These are phyloP conservation scores for Rallus crepitans DNA, from an alignment of 2,797 vertebrate genomes.

Conservation along the genomic window DNA sequence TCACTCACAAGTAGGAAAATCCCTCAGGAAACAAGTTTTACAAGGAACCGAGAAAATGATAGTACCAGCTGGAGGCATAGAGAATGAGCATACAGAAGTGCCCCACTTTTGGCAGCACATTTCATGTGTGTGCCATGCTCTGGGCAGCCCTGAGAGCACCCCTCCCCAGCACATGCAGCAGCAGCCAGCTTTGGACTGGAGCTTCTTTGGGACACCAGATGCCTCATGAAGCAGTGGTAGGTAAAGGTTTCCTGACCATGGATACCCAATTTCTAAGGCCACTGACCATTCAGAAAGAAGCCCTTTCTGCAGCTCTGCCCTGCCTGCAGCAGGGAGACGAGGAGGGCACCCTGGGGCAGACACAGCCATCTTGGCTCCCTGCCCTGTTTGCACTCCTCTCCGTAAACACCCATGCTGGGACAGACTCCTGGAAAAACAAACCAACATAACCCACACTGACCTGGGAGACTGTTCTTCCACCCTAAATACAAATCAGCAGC, in stretches of 20 bases:
- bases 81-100: neutral
- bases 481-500: neutral
- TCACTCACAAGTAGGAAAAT: neutral
- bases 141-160: neutral
- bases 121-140: neutral
- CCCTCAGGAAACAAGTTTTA: neutral
- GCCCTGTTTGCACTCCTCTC: neutral
- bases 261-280: neutral
- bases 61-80: neutral
- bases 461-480: neutral
- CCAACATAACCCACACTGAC: neutral
- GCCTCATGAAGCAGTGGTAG: neutral
- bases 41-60: fast-evolving
- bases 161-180: neutral
- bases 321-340: neutral
- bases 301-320: neutral
- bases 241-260: neutral
- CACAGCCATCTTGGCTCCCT: fast-evolving
- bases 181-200: neutral
- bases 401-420: neutral
- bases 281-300: neutral
- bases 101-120: neutral
- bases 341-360: neutral
- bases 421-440: neutral
- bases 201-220: neutral